Percentiles rank a stretch among this genome's conserved stretches.
These are phyloP conservation scores for Contarinia nasturtii DNA, from an alignment of 1,140 invertebrate genomes.

Conservation along the genomic window DNA sequence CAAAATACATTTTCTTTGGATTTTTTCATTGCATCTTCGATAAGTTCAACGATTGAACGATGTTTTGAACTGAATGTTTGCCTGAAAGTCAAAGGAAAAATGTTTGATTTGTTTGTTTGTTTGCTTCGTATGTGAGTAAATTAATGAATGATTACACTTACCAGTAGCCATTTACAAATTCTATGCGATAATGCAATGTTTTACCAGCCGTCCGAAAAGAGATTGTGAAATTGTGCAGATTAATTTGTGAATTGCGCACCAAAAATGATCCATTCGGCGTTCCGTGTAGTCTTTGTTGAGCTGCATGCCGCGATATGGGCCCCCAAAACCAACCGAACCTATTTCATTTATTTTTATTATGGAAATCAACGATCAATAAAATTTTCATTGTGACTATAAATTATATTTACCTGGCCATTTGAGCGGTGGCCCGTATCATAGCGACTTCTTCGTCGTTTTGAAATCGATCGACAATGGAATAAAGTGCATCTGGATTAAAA, in stretches of 20 bases:
- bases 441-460: too few relatives aligned
- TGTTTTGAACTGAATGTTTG: slow-evolving; percentile 39
- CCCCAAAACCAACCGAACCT: slow-evolving; percentile 31
- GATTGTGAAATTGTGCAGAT: slow-evolving; percentile 43
- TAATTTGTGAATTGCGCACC: slow-evolving; percentile 42
- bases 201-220: slow-evolving; percentile 56
- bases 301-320: slow-evolving; percentile 25
- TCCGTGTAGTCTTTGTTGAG: slow-evolving; percentile 30
- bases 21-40: slow-evolving; percentile 46
- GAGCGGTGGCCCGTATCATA: too few relatives aligned
- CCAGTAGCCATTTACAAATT: slow-evolving; percentile 18
- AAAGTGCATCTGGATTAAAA: too few relatives aligned
- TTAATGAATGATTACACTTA: too few relatives aligned
- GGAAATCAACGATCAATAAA: too few relatives aligned
- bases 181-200: slow-evolving; percentile 37
- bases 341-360: too few relatives aligned
- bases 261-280: slow-evolving; percentile 62
- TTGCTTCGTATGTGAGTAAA: too few relatives aligned
- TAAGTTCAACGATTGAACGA: slow-evolving; percentile 44
- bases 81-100: not conserved
- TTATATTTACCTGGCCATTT: too few relatives aligned
- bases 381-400: too few relatives aligned
- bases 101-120: too few relatives aligned
- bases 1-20: slow-evolving; percentile 52
- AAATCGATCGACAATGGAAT: too few relatives aligned